phyloP scores from a whole-genome alignment of 2,113 vertebrate species.

The Chlorodrepanis virens region DNA sequence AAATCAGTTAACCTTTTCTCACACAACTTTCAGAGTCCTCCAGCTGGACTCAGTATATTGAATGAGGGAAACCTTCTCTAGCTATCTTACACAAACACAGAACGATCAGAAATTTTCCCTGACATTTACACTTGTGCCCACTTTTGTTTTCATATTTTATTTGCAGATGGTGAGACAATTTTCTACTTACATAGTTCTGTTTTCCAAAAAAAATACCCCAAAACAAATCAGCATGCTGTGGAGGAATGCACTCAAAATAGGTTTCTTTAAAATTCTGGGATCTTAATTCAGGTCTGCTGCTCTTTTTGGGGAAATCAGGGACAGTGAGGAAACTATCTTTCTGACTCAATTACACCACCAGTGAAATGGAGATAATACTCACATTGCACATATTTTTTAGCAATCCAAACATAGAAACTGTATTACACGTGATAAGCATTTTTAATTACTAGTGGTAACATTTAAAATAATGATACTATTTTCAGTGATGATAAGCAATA shows the following conservation, averaged over 20 bases:
- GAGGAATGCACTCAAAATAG: not conserved
- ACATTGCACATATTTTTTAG: not conserved
- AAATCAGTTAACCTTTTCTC: conserved; percentile 78
- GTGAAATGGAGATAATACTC: not conserved
- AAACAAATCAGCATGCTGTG: not conserved
- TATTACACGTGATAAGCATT: not conserved
- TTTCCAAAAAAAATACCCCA: not conserved
- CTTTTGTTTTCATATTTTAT: not conserved
- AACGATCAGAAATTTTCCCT: not conserved
- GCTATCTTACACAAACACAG: not conserved
- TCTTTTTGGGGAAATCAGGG: not conserved
- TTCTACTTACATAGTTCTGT: not conserved
- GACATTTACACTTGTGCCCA: not conserved
- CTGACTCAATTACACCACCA: not conserved
- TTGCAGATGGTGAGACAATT: not conserved
- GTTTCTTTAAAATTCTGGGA: not conserved
- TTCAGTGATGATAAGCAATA: not conserved
- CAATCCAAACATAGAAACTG: not conserved
- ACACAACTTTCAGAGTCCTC: conserved; percentile 70
- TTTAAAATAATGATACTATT: not conserved
- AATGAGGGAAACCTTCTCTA: not conserved
- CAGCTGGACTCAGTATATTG: conserved; percentile 50
- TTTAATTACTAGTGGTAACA: not conserved
- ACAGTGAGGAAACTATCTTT: not conserved
- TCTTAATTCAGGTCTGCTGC: not conserved